Base-by-base conservation (phyloP, 2,797 vertebrate species). In the Betta splendens region DNA sequence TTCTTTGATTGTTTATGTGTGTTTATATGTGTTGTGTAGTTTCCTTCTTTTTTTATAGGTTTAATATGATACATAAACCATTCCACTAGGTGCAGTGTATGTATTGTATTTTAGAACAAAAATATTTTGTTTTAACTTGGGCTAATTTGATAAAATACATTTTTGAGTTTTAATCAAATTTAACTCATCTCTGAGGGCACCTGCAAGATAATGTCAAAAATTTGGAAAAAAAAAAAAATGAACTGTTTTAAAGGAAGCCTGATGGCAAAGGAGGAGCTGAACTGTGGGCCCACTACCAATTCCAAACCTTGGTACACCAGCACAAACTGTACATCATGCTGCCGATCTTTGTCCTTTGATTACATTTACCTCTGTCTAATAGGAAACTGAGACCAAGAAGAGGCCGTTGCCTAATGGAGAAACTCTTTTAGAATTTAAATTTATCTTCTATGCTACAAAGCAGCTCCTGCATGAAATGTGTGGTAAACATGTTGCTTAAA, bases 391-490 rank as follows among this genome's bases (percentile, higher is more conserved):
- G 54, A 54, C 44, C 9, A 23, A 45, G 21, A 3, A 67, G 25
- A 53, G 40, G 21, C 45, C 40, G 51, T 61, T 64, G 31, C 72
- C 78, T 85, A 77, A 76, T 69, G 78, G 75, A 64, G 69, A 83
- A 85, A 78, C 66, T 35, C 49, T 31, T 55, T 54, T 53, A 52
- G 50, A 58, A 54, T 53, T 45, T 11, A 67, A 75, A 57, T 69
- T 51, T 25, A 77, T 81, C 69, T 53, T 67, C 65, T 43, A 40
- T 52, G 67, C 50, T 62, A 5, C 44, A 65, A 60, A 78, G 64
- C 64, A 71, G 57, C 52, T 65, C 45, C 64, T 64, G 39, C 33
- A n/a, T 53, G 45, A 57, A 58, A 47, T 47, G 47, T 53, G 40
- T 11, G 20, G 26, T 15, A 6, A 72, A 62, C 36, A 29, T 23